Conservation (phyloP, 2,113 vertebrate genomes). For the Oophaga pumilio region DNA sequence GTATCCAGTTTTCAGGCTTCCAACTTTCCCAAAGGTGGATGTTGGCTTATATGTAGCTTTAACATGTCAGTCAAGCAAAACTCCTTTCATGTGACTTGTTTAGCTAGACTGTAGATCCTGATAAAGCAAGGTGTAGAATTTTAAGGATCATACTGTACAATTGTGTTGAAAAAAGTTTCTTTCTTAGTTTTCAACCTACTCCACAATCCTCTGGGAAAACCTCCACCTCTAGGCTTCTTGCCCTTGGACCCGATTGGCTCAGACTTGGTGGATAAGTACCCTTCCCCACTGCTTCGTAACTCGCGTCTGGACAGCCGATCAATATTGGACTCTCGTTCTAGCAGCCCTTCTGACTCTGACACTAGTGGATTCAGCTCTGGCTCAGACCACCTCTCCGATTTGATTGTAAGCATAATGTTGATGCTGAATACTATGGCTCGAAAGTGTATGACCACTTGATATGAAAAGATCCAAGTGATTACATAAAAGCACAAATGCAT, state of each 20-base stretch:
- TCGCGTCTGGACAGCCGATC: conserved; percentile 85
- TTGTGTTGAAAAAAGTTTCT: neutral
- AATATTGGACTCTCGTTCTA: conserved; percentile 91
- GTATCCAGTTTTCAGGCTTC: neutral
- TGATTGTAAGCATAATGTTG: conserved; percentile 77
- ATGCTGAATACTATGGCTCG: no score
- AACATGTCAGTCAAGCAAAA: no score
- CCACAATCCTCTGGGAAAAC: conserved; percentile 85
- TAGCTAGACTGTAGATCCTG: no score
- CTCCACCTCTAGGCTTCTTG: conserved; percentile 79
- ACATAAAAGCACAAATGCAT: no score
- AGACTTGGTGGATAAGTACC: conserved; percentile 88
- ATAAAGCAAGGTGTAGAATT: no score
- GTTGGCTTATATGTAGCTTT: no score
- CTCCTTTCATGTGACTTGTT: no score
- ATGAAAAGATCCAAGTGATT: no score
- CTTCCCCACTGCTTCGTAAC: conserved; percentile 78
- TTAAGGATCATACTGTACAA: no score
- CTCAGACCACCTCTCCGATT: conserved; percentile 93
- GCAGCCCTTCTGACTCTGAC: conserved; percentile 95
- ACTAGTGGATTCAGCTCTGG: conserved; percentile 98
- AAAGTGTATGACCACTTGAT: no score
- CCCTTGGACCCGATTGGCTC: conserved; percentile 79
- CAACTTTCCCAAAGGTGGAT: neutral
- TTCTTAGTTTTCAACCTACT: conserved; percentile 80